These are phyloP conservation scores for Calidris pugnax DNA, from an alignment of 2,113 vertebrate genomes.

Conservation along the genomic window DNA sequence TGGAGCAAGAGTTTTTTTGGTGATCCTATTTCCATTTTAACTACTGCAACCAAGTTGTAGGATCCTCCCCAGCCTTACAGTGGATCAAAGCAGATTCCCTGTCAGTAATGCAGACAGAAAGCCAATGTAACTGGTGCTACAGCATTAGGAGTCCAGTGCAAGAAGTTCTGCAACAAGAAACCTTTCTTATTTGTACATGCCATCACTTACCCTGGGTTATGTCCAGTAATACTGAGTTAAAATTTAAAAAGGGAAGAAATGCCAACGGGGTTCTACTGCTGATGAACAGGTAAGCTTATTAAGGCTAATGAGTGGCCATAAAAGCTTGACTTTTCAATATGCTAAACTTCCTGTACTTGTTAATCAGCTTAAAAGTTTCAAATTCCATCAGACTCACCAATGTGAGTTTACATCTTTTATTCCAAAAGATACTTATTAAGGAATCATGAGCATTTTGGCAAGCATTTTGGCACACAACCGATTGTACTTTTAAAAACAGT, in stretches of 20 bases:
- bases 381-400: not conserved
- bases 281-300: not conserved
- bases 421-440: not conserved
- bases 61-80: not conserved
- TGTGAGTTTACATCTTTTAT: not conserved
- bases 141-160: no score
- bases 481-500: not conserved
- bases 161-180: not conserved
- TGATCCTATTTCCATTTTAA: not conserved
- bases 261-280: not conserved
- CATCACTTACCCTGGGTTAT: not conserved
- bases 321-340: not conserved
- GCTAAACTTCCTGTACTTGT: not conserved
- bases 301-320: not conserved
- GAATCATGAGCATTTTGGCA: not conserved
- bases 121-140: not conserved
- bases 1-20: rapidly evolving
- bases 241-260: not conserved
- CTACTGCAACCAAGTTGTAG: not conserved
- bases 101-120: not conserved
- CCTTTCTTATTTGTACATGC: not conserved
- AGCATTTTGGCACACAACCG: not conserved
- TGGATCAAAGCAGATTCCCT: not conserved
- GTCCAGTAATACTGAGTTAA: not conserved
- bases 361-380: not conserved